phyloP scores from a whole-genome alignment of 2,888 invertebrate species.

The Agrotis clavis region DNA sequence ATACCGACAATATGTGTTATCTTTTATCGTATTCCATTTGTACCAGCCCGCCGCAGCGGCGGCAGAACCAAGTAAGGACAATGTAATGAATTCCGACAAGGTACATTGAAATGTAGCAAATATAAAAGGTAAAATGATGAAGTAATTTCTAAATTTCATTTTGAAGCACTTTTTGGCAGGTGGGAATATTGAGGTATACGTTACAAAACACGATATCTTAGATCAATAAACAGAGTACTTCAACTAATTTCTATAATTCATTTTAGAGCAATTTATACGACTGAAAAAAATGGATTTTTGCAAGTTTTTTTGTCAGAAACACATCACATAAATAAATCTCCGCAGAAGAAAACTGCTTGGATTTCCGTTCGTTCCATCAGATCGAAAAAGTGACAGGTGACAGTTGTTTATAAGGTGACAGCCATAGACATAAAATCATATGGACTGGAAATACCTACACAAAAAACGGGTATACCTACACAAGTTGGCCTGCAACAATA shows the following conservation, averaged over 20 bases:
- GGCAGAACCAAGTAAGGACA: constrained; percentile 75
- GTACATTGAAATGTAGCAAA: constrained; percentile 52
- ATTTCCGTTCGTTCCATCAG: no score
- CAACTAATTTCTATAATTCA: constrained; percentile 5
- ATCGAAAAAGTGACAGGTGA: no score
- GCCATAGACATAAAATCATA: no score
- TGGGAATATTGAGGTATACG: constrained; percentile 14
- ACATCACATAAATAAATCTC: no score
- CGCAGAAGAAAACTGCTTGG: no score
- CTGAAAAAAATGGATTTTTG: not conserved
- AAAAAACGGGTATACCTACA: no score
- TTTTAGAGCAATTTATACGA: constrained; percentile 19
- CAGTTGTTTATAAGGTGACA: no score
- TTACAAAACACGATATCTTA: constrained; percentile 7
- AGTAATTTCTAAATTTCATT: constrained; percentile 45
- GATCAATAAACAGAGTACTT: constrained; percentile 1
- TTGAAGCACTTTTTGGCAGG: constrained; percentile 23
- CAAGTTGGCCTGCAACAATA: no score
- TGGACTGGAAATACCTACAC: no score
- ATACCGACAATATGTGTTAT: constrained; percentile 87
- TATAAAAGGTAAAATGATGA: constrained; percentile 17
- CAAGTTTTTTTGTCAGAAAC: not conserved
- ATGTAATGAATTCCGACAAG: constrained; percentile 76
- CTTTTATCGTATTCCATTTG: constrained; percentile 83
- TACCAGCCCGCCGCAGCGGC: constrained; percentile 77